Conservation (phyloP, 2,113 vertebrate genomes). For the Protomyctophum bolini region DNA sequence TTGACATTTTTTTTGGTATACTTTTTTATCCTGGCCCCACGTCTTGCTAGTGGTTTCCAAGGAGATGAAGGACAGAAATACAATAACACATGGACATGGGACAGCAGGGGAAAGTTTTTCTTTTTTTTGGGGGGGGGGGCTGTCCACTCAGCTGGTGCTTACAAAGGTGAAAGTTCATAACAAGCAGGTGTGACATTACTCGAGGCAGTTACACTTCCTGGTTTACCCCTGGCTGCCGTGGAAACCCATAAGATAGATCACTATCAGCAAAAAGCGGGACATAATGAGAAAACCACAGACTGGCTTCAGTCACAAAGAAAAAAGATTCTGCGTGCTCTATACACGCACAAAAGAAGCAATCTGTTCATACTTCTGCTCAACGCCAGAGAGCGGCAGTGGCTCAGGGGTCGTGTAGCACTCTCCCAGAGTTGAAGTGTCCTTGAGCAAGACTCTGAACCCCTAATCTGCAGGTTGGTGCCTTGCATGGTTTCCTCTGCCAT, state of each 20-base stretch:
- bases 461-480: too few species aligned
- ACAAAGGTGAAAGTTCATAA: slow-evolving; percentile 5
- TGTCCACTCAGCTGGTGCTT: background rate
- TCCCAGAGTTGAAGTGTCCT: too few species aligned
- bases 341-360: slow-evolving; percentile 45
- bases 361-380: slow-evolving; percentile 22
- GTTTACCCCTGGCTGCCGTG: background rate
- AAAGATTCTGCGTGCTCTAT: background rate
- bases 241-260: background rate
- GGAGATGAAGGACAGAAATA: too few species aligned
- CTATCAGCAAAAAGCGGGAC: background rate
- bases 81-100: too few species aligned
- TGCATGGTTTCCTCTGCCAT: too few species aligned
- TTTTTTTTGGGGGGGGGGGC: background rate
- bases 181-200: slow-evolving; percentile 7
- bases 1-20: background rate
- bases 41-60: background rate
- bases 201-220: background rate
- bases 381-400: too few species aligned
- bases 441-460: too few species aligned
- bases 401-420: too few species aligned
- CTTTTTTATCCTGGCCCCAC: background rate
- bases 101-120: background rate
- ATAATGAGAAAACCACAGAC: slow-evolving; percentile 13
- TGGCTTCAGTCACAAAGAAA: slow-evolving; percentile 8